Evolutionary conservation across 1,140 invertebrate genomes (phyloP).

Genomic region (Hycleus cichorii): DNA sequence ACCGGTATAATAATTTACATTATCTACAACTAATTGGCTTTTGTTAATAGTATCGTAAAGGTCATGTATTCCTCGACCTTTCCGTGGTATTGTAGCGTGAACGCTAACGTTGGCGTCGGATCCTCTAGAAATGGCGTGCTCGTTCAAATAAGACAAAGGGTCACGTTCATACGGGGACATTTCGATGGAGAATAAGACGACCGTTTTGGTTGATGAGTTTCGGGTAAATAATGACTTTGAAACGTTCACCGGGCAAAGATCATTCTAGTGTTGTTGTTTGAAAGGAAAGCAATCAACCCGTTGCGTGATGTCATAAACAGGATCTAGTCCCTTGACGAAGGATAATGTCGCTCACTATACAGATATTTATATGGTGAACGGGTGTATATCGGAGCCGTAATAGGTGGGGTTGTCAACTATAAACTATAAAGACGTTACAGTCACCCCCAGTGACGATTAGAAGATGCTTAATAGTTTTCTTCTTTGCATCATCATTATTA

Average conservation of each 20-base stretch:
- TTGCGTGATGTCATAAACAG: slow-evolving; percentile 34
- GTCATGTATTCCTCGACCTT: not conserved
- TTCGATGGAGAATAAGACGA: slow-evolving; percentile 9
- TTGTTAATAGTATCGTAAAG: not conserved
- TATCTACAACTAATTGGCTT: not conserved
- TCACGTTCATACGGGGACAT: slow-evolving; percentile 1
- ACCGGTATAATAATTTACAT: not conserved
- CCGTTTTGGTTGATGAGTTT: slow-evolving; percentile 26
- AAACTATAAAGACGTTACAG: slow-evolving; percentile 9
- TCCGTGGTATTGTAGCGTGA: too few relatives aligned
- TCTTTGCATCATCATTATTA: too few relatives aligned
- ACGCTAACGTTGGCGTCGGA: too few relatives aligned
- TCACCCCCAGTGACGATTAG: not conserved
- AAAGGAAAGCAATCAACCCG: slow-evolving; percentile 33
- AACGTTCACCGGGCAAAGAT: slow-evolving; percentile 18
- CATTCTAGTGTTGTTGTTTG: slow-evolving; percentile 21
- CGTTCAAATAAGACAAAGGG: slow-evolving; percentile 1
- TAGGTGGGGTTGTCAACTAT: too few relatives aligned
- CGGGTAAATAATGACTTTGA: slow-evolving; percentile 25
- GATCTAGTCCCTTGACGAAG: slow-evolving; percentile 8
- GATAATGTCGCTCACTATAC: slow-evolving; percentile 14
- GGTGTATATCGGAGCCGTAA: too few relatives aligned
- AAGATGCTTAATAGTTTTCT: too few relatives aligned
- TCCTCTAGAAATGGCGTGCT: too few relatives aligned
- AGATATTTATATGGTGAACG: too few relatives aligned